Conservation (phyloP, 2,888 invertebrate species). For the Brassicogethes aeneus region DNA sequence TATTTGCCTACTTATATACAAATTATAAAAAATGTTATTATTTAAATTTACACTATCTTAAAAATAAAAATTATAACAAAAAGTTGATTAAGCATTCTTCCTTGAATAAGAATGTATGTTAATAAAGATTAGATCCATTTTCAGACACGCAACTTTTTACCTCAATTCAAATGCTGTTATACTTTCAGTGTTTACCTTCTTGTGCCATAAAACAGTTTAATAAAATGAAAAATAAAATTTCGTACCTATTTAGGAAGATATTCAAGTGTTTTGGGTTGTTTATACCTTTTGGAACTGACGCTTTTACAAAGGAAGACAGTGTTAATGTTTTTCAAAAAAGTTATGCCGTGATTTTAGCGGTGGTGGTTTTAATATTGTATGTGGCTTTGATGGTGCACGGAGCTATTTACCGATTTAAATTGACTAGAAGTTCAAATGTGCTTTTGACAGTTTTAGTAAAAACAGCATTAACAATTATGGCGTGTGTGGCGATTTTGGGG, state of each 20-base stretch:
- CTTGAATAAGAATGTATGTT: too few relatives aligned
- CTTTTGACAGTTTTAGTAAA: conserved; percentile 8
- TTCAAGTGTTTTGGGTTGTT: conserved; percentile 9
- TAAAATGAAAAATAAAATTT: too few relatives aligned
- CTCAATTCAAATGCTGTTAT: too few relatives aligned
- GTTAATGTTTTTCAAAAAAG: conserved; percentile 4
- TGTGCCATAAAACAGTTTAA: too few relatives aligned
- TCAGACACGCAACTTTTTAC: too few relatives aligned
- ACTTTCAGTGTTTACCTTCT: too few relatives aligned
- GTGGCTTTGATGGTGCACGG: conserved; percentile 6
- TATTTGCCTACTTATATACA: too few relatives aligned
- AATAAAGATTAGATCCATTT: too few relatives aligned
- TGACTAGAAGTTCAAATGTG: conserved; percentile 11
- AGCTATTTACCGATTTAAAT: conserved; percentile 5
- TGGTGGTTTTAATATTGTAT: conserved; percentile 6
- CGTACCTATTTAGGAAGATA: neutral
- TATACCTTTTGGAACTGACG: conserved; percentile 7
- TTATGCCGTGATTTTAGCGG: conserved; percentile 4
- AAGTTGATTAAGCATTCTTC: too few relatives aligned
- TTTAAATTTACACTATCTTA: too few relatives aligned
- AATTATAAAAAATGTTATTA: too few relatives aligned
- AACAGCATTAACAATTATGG: conserved; percentile 10
- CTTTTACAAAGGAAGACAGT: neutral
- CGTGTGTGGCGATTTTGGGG: conserved; percentile 10
- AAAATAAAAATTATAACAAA: too few relatives aligned